Conservation (phyloP, 1,140 invertebrate genomes). For the Telenomus remus region DNA sequence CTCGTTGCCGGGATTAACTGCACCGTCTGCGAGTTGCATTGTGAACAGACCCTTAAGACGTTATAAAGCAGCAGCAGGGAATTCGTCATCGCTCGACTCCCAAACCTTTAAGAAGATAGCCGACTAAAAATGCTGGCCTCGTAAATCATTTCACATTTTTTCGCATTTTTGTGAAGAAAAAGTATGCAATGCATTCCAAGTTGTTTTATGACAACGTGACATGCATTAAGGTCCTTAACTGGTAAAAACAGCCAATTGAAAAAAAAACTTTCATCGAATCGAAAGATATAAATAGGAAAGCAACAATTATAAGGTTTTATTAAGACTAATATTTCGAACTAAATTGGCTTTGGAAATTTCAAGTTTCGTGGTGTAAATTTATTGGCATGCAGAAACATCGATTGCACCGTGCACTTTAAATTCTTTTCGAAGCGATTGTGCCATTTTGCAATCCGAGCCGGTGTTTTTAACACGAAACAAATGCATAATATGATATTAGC, state of each 20-base stretch:
- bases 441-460: constrained; percentile 25
- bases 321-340: too few relatives aligned
- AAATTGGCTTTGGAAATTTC: too few relatives aligned
- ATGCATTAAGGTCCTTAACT: constrained; percentile 17
- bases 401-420: constrained; percentile 19
- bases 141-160: constrained; percentile 56
- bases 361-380: constrained; percentile 29
- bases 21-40: constrained; percentile 49
- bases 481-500: constrained; percentile 21
- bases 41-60: constrained; percentile 50
- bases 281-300: constrained; percentile 22
- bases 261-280: not conserved
- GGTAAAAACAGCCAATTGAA: constrained; percentile 30
- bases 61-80: constrained; percentile 41
- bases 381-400: constrained; percentile 41
- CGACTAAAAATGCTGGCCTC: constrained; percentile 48
- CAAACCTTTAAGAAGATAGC: constrained; percentile 55
- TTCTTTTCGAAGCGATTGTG: constrained; percentile 37
- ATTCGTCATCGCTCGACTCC: constrained; percentile 45
- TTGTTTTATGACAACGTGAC: constrained; percentile 45
- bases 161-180: constrained; percentile 35
- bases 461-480: constrained; percentile 36
- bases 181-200: constrained; percentile 34
- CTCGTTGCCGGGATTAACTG: constrained; percentile 57
- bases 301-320: constrained; percentile 8